phyloP scores from a whole-genome alignment of 2,888 invertebrate genomes.

The Amphipyra tragopoginis region DNA sequence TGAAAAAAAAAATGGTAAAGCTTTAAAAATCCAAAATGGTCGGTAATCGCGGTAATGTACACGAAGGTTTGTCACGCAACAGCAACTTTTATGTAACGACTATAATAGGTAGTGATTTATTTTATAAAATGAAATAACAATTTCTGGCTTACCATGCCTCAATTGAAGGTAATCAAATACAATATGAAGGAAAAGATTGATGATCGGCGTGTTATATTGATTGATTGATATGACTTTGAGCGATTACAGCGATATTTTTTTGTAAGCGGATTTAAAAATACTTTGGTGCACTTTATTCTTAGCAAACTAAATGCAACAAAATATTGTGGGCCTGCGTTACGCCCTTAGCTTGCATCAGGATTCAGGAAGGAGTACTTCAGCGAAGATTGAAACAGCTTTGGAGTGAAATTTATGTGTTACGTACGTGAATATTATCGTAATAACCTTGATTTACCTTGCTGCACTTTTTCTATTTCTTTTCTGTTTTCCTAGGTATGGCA shows the following conservation, averaged over 20 bases:
- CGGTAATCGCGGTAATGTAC: slow-evolving; percentile 66
- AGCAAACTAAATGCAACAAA: too few species aligned
- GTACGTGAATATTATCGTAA: too few species aligned
- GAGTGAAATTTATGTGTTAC: too few species aligned
- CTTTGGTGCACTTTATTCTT: too few species aligned
- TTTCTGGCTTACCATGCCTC: slow-evolving; percentile 32
- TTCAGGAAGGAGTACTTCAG: too few species aligned
- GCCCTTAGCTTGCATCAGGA: too few species aligned
- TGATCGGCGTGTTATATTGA: slow-evolving; percentile 38
- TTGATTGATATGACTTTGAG: slow-evolving; percentile 41
- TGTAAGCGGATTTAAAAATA: too few species aligned
- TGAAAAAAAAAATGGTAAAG: slow-evolving; percentile 47
- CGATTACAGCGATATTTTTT: slow-evolving; percentile 11
- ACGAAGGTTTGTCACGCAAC: slow-evolving; percentile 70
- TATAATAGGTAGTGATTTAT: slow-evolving; percentile 53
- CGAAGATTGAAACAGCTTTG: too few species aligned
- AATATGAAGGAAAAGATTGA: slow-evolving; percentile 46
- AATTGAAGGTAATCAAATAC: slow-evolving; percentile 50
- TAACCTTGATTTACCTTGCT: too few species aligned
- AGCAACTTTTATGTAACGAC: slow-evolving; percentile 48
- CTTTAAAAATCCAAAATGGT: slow-evolving; percentile 41
- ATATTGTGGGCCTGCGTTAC: too few species aligned
- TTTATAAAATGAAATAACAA: slow-evolving; percentile 45
- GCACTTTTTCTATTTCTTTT: too few species aligned
- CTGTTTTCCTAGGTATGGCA: too few species aligned